Base-by-base conservation (phyloP, 2,113 vertebrate species). In the Pandion haliaetus region DNA sequence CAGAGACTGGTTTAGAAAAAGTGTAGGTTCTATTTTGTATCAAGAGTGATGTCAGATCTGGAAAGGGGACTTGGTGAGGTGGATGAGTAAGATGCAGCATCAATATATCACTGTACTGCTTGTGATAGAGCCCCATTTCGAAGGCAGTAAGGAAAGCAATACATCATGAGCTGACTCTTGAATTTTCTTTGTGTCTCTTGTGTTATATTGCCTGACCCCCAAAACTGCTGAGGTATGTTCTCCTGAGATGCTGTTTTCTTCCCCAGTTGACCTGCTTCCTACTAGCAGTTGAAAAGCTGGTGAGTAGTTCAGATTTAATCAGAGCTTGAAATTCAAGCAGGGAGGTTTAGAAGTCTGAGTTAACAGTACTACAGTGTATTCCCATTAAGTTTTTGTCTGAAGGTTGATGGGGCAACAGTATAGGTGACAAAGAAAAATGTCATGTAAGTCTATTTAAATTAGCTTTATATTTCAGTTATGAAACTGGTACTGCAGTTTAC, bases 191-290 rank as follows among this genome's bases (percentile, higher is more conserved):
- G 38, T 87, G 79, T 91, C 86, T 96, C n/a, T 45, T 63, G 52
- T 93, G 88, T 94, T 95, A 90, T 91, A 95, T 71, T 95, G 93
- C 52, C 90, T 97, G 91, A 97, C 91, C 93, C 94, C 63, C 74
- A 81, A 49, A 93, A 36, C 50, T 93, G 97, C 96, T 97, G 97
- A 96, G 70, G 61, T 52, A 1, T 58, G 86, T 90, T 92, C 55
- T 97, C 66, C 63, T 82, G 24, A 34, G 62, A 83, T 47, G 70
- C 44, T 90, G 34, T 77, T 77, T 90, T 61, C 87, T 71, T 83
- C 71, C 67, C 63, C 19, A 65, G 26, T 2, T 83, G 69, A 82
- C 82, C 91, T 91, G 58, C 25, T 94, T 94, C 38, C 36, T 63
- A 49, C 42, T 17, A 66, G 49, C 42, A 88, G 69, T 89, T 89